Conservation (phyloP, 1,140 invertebrate species). For the Euura saliciscinereae region DNA sequence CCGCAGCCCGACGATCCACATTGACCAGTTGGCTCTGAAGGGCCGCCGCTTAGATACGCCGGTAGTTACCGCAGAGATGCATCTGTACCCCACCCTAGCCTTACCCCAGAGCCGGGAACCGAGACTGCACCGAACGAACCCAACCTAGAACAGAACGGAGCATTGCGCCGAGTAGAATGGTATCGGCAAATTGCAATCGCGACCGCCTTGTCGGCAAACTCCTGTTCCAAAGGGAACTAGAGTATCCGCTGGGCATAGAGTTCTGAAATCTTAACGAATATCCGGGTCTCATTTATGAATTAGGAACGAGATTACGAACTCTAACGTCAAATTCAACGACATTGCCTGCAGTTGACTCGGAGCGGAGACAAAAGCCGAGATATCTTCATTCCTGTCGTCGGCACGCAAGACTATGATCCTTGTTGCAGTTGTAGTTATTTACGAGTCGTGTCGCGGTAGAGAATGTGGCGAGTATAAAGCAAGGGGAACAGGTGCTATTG, state of each 20-base stretch:
- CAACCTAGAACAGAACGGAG: conserved; percentile 6
- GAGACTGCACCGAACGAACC: neutral
- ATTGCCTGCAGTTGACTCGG: no score
- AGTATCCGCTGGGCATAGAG: conserved; percentile 16
- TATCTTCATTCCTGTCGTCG: neutral
- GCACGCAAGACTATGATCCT: neutral
- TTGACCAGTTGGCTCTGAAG: conserved; percentile 31
- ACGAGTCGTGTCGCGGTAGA: neutral
- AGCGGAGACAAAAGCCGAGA: neutral
- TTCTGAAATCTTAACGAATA: conserved; percentile 34
- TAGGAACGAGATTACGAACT: neutral
- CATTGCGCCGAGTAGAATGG: conserved; percentile 45
- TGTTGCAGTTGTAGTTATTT: neutral
- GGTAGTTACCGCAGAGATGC: conserved; percentile 41
- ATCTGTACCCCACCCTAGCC: conserved; percentile 41
- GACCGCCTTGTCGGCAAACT: conserved; percentile 50
- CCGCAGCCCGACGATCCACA: conserved; percentile 31
- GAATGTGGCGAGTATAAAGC: neutral
- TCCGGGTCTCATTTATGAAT: conserved; percentile 35
- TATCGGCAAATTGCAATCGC: conserved; percentile 57
- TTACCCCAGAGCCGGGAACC: conserved; percentile 18
- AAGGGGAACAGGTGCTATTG: conserved; percentile 5
- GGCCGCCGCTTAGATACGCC: conserved; percentile 34
- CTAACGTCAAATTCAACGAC: neutral
- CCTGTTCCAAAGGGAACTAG: conserved; percentile 30